These are phyloP conservation scores for Xylota segnis DNA, from an alignment of 2,888 invertebrate species.

Conservation along the genomic window DNA sequence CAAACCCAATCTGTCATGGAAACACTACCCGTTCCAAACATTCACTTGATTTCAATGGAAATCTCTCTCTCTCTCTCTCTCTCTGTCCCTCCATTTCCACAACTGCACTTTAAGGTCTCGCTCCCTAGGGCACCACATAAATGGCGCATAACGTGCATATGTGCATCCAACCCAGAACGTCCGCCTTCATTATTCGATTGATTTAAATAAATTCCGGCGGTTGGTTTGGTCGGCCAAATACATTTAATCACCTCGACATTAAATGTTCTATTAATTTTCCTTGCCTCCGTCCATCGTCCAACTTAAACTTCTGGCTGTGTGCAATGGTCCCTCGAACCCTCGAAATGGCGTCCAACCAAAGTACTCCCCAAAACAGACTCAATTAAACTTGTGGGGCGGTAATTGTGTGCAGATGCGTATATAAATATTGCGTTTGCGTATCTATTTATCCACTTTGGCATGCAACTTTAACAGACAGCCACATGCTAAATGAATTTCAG, in stretches of 20 bases:
- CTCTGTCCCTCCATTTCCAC: not conserved
- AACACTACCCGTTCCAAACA: constrained; percentile 18
- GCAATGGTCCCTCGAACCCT: constrained; percentile 2
- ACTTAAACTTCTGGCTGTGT: constrained; percentile 25
- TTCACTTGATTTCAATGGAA: constrained; percentile 5
- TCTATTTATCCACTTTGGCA: constrained; percentile 48
- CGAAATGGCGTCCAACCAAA: not conserved
- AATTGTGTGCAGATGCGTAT: constrained; percentile 74
- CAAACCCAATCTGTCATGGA: constrained; percentile 44
- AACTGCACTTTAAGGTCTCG: constrained; percentile 3
- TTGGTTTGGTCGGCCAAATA: constrained; percentile 60
- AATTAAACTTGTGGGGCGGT: constrained; percentile 71
- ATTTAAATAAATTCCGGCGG: constrained; percentile 76
- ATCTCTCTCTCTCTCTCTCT: not conserved
- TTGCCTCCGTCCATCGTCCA: constrained; percentile 1
- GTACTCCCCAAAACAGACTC: constrained; percentile 55
- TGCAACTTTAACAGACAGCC: constrained; percentile 53
- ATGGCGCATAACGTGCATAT: constrained; percentile 1
- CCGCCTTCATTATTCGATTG: constrained; percentile 71
- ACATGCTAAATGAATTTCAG: constrained; percentile 50
- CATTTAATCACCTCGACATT: constrained; percentile 72
- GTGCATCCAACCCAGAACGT: constrained; percentile 25
- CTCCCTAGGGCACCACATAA: not conserved
- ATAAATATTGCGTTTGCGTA: constrained; percentile 62
- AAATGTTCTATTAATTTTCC: constrained; percentile 75